phyloP scores from a whole-genome alignment of 1,140 invertebrate genomes.

The Temnothorax nylanderi region DNA sequence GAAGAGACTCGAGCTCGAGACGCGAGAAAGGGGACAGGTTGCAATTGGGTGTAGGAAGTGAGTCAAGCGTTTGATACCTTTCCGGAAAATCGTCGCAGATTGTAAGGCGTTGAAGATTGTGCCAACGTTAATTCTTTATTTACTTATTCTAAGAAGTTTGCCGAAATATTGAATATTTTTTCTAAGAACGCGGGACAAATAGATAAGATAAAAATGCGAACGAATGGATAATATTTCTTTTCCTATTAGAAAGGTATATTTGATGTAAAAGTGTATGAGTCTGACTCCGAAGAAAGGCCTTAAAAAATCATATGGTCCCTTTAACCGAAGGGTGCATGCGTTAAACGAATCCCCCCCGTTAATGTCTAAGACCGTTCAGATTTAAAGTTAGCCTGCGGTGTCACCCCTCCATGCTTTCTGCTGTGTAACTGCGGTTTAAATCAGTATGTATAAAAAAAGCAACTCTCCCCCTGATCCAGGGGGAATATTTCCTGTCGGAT shows the following conservation, averaged over 20 bases:
- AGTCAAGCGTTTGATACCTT: slow-evolving; percentile 13
- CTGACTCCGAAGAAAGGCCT: background rate
- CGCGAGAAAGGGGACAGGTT: slow-evolving; percentile 43
- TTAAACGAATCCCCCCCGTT: background rate
- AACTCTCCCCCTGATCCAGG: slow-evolving; percentile 26
- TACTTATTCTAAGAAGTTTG: background rate
- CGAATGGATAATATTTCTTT: background rate
- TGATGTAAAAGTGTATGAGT: background rate
- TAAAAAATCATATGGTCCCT: background rate
- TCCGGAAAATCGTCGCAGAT: background rate
- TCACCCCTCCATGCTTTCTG: background rate
- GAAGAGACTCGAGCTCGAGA: slow-evolving; percentile 45
- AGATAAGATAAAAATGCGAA: background rate
- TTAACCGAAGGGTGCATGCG: slow-evolving; percentile 34
- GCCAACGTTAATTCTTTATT: background rate
- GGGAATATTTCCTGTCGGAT: slow-evolving; percentile 72
- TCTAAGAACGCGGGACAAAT: background rate
- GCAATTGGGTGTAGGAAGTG: slow-evolving; percentile 12
- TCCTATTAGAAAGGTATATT: background rate
- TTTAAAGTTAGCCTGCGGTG: slow-evolving; percentile 30
- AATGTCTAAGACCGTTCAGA: background rate
- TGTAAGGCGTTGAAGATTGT: background rate
- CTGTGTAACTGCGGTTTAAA: slow-evolving; percentile 31
- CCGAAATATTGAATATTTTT: background rate
- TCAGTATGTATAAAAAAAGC: slow-evolving; percentile 40